Conservation (phyloP, 2,888 invertebrate genomes). For the Agriopis marginaria region DNA sequence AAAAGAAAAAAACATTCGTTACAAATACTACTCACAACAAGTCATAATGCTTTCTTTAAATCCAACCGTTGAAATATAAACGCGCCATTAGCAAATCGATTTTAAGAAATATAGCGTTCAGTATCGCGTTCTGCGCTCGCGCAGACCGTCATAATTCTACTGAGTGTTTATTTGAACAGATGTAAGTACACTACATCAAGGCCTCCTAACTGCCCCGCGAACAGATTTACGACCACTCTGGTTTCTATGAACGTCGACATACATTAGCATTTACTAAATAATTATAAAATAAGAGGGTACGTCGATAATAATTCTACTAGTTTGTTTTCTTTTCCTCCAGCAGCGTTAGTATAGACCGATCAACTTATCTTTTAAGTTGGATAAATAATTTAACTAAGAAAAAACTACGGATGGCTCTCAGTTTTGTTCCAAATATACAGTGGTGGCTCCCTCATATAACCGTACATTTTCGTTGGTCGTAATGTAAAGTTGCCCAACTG, state of each 20-base stretch:
- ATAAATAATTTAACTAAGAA: background rate
- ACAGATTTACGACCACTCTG: slow-evolving; percentile 71
- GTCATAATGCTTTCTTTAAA: slow-evolving; percentile 19
- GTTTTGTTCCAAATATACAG: background rate
- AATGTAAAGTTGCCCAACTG: slow-evolving; percentile 47
- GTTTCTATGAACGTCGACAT: slow-evolving; percentile 74
- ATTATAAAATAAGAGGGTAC: slow-evolving; percentile 61
- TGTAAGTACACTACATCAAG: slow-evolving; percentile 57
- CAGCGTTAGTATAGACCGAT: slow-evolving; percentile 23
- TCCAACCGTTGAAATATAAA: slow-evolving; percentile 21
- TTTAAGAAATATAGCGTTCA: slow-evolving; percentile 38
- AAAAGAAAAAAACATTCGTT: no score
- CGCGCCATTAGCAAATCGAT: slow-evolving; percentile 27
- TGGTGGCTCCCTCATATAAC: background rate
- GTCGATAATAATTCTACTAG: slow-evolving; percentile 69
- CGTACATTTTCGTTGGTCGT: background rate
- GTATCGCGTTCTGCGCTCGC: slow-evolving; percentile 7
- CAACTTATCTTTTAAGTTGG: background rate
- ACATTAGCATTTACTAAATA: slow-evolving; percentile 75
- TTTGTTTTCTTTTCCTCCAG: slow-evolving; percentile 61
- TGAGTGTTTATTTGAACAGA: slow-evolving; percentile 70
- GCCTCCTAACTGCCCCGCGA: slow-evolving; percentile 56
- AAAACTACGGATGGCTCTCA: no score
- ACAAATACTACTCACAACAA: no score
- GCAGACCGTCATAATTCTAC: slow-evolving; percentile 56